Conservation (phyloP, 2,113 vertebrate genomes). For the Oreochromis aureus region DNA sequence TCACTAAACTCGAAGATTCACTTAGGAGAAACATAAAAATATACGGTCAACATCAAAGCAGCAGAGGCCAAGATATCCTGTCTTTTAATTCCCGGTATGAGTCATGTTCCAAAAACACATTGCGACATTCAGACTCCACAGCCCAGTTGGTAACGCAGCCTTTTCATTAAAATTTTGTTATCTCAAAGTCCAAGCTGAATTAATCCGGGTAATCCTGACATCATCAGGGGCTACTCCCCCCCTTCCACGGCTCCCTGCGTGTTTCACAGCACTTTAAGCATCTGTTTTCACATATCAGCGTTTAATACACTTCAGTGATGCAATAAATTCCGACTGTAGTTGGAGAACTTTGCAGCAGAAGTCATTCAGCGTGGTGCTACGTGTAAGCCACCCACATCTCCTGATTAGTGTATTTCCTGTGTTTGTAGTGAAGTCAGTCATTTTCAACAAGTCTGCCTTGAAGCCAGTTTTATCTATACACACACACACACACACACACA, state of each 20-base stretch:
- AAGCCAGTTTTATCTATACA: conserved; percentile 8
- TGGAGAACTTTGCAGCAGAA: background rate
- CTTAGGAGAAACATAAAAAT: background rate
- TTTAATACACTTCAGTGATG: background rate
- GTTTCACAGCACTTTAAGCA: background rate
- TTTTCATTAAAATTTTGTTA: background rate
- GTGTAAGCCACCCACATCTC: background rate
- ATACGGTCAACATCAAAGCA: background rate
- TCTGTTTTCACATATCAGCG: background rate
- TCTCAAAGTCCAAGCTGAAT: background rate
- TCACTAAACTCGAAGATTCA: background rate
- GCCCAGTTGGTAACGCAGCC: background rate
- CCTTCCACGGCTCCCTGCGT: background rate
- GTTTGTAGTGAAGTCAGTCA: background rate
- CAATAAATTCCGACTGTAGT: background rate
- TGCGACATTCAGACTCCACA: background rate
- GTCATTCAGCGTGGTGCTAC: background rate
- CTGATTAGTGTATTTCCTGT: background rate
- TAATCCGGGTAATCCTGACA: background rate
- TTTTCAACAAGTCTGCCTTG: background rate
- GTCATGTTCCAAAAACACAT: background rate
- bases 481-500: background rate
- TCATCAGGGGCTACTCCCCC: background rate
- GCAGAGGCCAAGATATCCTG: background rate
- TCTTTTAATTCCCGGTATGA: background rate